Evolutionary conservation across 2,113 vertebrate species (phyloP), one percentile per base, ranked within the genome.

Genomic region (Danionella cerebrum): DNA sequence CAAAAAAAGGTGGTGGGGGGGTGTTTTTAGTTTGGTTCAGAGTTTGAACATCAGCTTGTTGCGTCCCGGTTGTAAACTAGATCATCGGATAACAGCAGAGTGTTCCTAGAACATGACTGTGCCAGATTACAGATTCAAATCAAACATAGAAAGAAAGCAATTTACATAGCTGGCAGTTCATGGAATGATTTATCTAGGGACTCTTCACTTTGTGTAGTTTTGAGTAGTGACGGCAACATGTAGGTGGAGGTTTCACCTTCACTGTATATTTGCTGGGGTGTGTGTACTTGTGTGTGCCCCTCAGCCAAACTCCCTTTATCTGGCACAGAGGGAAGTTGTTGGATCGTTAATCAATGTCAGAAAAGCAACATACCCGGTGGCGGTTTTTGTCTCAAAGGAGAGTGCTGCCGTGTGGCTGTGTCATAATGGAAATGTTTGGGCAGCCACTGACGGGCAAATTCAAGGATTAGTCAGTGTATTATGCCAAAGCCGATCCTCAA

Each of bases 301-400:
- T 44, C 9, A 54, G 62, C 31, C 55, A 44, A 45, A 25, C 50
- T 70, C 16, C 33, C 69, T 67, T 76, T 71, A 60, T 74, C 62
- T 65, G 59, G 38, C 55, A 31, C 18, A 21, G 44, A 50, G 62
- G 45, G 62, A 74, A 68, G 71, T 74, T 68, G 71, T 74, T 71
- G 52, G 39, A 62, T 60, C 71, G 54, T 74, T 74, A 65, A 74
- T 77, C 75, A 77, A 71, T 71, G 68, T 77, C 68, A 74, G 65
- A 70, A 71, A 25, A 59, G 67, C 71, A 71, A 47, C 58, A 11
- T 48, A 60, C 48, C 71, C 65, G 51, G 33, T 18, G 62, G 75
- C 29, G 45, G 50, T 45, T 59, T 62, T 66, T 6, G 16, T 68
- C 64, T 21, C 52, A 47, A 54, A 53, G 21, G 35, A 57, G 31